Conservation (phyloP, 2,113 vertebrate genomes). For the Archocentrus centrarchus region DNA sequence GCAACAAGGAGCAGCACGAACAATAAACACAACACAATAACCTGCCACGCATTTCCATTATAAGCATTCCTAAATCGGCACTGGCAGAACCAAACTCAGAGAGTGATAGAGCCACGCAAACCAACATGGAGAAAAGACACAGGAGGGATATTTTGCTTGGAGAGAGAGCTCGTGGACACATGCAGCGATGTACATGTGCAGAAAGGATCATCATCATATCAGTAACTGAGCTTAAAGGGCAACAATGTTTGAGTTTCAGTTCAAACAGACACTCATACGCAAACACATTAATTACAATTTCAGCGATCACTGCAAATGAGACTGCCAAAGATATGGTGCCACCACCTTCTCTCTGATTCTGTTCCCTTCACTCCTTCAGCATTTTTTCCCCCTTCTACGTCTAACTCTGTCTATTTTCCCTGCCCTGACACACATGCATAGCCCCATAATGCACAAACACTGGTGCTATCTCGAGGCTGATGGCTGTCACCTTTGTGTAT, state of each 20-base stretch:
- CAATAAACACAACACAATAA: constrained; percentile 47
- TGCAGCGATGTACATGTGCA: background rate
- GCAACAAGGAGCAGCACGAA: constrained; percentile 25
- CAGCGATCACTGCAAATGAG: constrained; percentile 18
- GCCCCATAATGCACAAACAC: constrained; percentile 57
- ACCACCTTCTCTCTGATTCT: background rate
- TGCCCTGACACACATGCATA: constrained; percentile 34
- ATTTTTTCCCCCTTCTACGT: constrained; percentile 26
- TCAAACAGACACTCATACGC: constrained; percentile 5
- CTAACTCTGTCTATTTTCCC: constrained; percentile 46
- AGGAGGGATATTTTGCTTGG: constrained; percentile 7
- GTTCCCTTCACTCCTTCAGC: constrained; percentile 1
- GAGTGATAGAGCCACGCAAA: constrained; percentile 4
- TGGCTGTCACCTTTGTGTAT: constrained; percentile 76
- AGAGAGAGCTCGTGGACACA: background rate
- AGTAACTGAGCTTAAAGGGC: constrained; percentile 16
- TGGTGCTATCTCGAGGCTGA: constrained; percentile 64
- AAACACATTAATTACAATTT: constrained; percentile 53
- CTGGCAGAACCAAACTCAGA: constrained; percentile 35
- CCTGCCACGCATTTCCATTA: constrained; percentile 47
- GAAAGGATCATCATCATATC: constrained; percentile 49
- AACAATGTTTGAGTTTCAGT: constrained; percentile 17
- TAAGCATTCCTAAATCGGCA: constrained; percentile 37
- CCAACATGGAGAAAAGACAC: background rate
- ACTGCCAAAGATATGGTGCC: constrained; percentile 8